A percentile compares a stretch with the other conserved stretches of the same genome.
phyloP scores from a whole-genome alignment of 2,113 vertebrate genomes.

The Vicugna pacos region DNA sequence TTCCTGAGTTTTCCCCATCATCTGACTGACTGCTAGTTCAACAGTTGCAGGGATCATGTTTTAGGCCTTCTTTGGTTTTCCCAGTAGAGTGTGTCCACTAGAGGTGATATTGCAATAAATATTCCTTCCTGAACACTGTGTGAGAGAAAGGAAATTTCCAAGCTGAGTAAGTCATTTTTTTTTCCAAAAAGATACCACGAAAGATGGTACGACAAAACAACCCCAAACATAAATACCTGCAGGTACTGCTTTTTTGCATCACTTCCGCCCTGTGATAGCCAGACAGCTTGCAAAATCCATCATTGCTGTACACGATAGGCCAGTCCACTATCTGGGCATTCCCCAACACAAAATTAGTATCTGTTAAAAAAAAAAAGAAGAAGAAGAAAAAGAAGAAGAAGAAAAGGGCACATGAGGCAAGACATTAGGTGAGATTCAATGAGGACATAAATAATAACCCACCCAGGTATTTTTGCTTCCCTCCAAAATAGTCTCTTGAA shows the following conservation, averaged over 20 bases:
- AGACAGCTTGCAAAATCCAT: conserved; percentile 98
- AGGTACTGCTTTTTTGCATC: conserved; percentile 99
- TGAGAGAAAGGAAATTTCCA: neutral
- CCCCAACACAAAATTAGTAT: conserved; percentile 98
- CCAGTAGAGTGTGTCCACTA: neutral
- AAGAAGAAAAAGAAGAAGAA: neutral
- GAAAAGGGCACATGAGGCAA: neutral
- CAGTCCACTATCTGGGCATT: conserved; percentile 99
- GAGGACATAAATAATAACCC: neutral
- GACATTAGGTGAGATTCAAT: neutral
- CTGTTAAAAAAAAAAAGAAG: conserved; percentile 88
- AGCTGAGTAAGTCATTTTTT: neutral
- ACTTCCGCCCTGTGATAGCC: conserved; percentile 98
- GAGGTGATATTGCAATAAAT: neutral
- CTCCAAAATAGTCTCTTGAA: neutral
- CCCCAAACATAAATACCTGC: conserved; percentile 91
- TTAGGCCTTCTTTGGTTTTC: neutral
- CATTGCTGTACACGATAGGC: conserved; percentile 99
- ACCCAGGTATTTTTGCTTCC: neutral
- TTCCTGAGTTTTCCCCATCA: neutral
- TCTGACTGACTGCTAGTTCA: neutral
- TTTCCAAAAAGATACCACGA: neutral
- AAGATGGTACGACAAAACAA: neutral
- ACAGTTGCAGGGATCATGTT: neutral
- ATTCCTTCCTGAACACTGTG: neutral